phyloP scores from a whole-genome alignment of 30 jellyfish, hydroid and myxozoan species.

The Clytia hemisphaerica region DNA sequence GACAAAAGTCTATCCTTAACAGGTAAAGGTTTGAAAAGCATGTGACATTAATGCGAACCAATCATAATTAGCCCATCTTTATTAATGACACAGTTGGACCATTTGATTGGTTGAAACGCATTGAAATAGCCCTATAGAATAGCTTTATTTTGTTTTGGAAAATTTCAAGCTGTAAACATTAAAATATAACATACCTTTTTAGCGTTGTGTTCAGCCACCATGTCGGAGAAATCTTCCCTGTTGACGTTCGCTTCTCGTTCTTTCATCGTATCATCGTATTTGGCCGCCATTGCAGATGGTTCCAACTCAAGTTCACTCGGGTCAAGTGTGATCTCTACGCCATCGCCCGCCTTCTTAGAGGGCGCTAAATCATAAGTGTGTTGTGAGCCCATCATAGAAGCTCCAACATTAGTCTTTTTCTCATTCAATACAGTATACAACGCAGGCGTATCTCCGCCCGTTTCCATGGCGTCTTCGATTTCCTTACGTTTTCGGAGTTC shows the following conservation, averaged over 20 bases:
- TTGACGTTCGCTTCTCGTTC: constrained; percentile 81
- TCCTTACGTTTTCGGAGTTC: constrained; percentile 96
- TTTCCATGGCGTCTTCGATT: constrained; percentile 98
- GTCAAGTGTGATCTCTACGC: constrained; percentile 86
- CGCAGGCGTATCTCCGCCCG: constrained; percentile 97
- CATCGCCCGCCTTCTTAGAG: constrained; percentile 59
- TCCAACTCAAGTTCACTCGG: constrained; percentile 98
- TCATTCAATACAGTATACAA: constrained; percentile 82
- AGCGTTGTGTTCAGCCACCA: constrained; percentile 99
- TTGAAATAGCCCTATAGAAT: not conserved
- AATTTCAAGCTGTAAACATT: not conserved
- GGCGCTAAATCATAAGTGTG: constrained; percentile 81
- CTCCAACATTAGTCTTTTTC: constrained; percentile 82
- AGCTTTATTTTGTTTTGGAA: not conserved
- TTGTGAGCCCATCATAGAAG: constrained; percentile 97
- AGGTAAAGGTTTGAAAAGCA: no score
- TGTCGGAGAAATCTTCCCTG: constrained; percentile 95
- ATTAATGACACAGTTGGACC: not conserved
- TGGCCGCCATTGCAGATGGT: constrained; percentile 99
- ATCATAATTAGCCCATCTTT: not conserved
- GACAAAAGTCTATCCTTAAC: no score
- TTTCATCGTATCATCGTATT: constrained; percentile 94
- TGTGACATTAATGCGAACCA: not conserved
- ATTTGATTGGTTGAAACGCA: not conserved
- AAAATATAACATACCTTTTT: constrained; percentile 50